Evolutionary conservation across 2,797 vertebrate genomes (phyloP), one percentile per base, ranked within the genome.

Genomic region (Clarias laeviceps): DNA sequence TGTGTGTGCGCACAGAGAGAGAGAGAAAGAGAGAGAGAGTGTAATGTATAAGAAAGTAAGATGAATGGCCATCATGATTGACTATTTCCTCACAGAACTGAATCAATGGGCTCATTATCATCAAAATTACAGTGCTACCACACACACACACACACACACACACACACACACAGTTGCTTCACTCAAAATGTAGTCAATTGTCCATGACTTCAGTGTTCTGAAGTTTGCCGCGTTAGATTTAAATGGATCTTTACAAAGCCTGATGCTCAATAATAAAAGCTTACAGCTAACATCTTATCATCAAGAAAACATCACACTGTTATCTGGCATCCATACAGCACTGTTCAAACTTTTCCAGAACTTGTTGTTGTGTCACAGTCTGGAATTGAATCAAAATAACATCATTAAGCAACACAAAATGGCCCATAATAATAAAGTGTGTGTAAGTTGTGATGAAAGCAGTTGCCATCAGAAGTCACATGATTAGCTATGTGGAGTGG

Each of bases 71-170:
- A 92, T 94, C 94, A 94, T 95, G 94, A 96, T 95, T 94, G 96
- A 97, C 96, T 96, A 96, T 95, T 97, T 96, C 96, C 96, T 97
- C 94, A 96, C 95, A 80, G 96, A 96, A 95, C 95, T 94, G 94
- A 97, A 97, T 96, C 97, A 97, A 96, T 95, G 96, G 95, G 92
- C 95, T 96, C 96, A 97, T 98, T 97, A 97, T 97, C 95, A 94
- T 96, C 91, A 93, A 95, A 97, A 97, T 97, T 97, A 96, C 94
- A 96, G 93, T 94, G 95, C 95, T 97, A 96, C 97, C 96, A 96
- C 72, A 20, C 45, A 74, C 45, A 74, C 24, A 54, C 70, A 73
- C 34, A 69, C 68, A 40, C 81, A 59, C 57, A 40, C 76, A 22
- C 62, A 78, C 32, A 82, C 70, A 80, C 15, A 37, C 59, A 88